phyloP scores from a whole-genome alignment of 2,888 invertebrate species.

The Lordiphosa andalusiaca region DNA sequence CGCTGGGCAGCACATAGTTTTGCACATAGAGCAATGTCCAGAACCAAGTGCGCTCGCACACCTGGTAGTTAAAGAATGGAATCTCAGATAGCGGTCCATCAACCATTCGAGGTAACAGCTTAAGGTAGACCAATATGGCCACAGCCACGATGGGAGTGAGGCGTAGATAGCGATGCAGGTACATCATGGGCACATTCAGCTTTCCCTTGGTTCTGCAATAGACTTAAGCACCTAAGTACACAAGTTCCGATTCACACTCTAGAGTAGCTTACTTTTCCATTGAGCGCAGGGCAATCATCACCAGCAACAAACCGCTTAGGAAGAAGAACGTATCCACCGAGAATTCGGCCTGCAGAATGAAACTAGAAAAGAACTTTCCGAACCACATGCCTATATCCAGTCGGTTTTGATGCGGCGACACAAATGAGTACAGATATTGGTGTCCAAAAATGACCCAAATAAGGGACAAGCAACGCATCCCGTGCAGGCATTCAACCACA shows the following conservation, averaged over 20 bases:
- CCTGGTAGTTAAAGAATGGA: slow-evolving; percentile 48
- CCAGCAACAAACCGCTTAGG: slow-evolving; percentile 82
- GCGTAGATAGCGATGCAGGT: slow-evolving; percentile 76
- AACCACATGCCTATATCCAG: slow-evolving; percentile 41
- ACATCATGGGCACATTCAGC: slow-evolving; percentile 66
- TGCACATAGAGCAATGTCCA: slow-evolving; percentile 79
- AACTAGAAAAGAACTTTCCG: slow-evolving; percentile 25
- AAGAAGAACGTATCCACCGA: slow-evolving; percentile 84
- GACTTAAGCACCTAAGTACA: slow-evolving; percentile 32
- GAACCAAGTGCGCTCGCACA: slow-evolving; percentile 80
- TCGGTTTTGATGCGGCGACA: slow-evolving; percentile 14
- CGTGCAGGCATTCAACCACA: slow-evolving; percentile 77
- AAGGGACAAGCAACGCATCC: slow-evolving; percentile 77
- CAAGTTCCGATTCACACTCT: slow-evolving; percentile 55
- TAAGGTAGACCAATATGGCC: slow-evolving; percentile 79
- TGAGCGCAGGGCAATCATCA: slow-evolving; percentile 56
- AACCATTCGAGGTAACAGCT: slow-evolving; percentile 78
- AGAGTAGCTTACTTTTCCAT: slow-evolving; percentile 42
- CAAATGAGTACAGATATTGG: slow-evolving; percentile 20
- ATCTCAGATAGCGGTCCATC: slow-evolving; percentile 80
- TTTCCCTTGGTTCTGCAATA: slow-evolving; percentile 44
- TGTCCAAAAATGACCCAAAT: slow-evolving; percentile 79
- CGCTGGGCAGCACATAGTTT: slow-evolving; percentile 70
- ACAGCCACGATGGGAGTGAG: slow-evolving; percentile 81
- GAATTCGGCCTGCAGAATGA: slow-evolving; percentile 76